Evolutionary conservation across 2,797 vertebrate species (phyloP), one percentile per base, ranked within the genome.

Genomic region (Xenentodon cancila): DNA sequence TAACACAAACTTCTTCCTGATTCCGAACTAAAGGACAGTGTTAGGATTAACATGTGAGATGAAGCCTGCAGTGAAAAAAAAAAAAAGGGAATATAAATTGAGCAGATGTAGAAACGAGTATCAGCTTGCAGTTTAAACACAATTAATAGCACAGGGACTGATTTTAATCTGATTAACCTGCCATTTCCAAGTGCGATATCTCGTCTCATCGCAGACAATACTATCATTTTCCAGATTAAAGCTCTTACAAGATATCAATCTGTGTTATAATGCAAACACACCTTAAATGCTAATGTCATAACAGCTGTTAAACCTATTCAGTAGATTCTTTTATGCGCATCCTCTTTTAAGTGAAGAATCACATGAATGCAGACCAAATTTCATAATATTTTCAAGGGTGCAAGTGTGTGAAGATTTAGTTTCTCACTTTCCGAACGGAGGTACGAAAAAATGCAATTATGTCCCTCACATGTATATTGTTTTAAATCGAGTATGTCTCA

Each of bases 401-500:
- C 27, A 79, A 73, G 68, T 70, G 79, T 76, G 61, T 43, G 54
- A 76, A 64, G 71, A 81, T 89, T 86, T 53, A 46, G 71, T 89
- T 84, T 82, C 71, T 68, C 13, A 42, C 76, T 73, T 64, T 79
- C 45, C 68, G 50, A 27, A 44, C 55, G 12, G 67, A 71, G 63
- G 57, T 64, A 74, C 54, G 72, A 76, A 77, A 79, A 80, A 85
- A 82, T 84, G 56, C 62, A 86, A 89, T 91, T 85, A 89, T 79
- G 71, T 84, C 76, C 63, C 46, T 63, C 69, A 69, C 71, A 72
- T 88, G 79, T 90, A 80, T 91, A 82, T 90, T 91, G 79, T 90
- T 86, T 88, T 87, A 88, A 87, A 90, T 91, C 71, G 85, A 77
- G 66, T 67, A 56, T 25, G 69, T 65, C 82, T 89, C 88, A 83